Conservation (phyloP, 2,797 vertebrate genomes). For the Triplophysa bombifrons region DNA sequence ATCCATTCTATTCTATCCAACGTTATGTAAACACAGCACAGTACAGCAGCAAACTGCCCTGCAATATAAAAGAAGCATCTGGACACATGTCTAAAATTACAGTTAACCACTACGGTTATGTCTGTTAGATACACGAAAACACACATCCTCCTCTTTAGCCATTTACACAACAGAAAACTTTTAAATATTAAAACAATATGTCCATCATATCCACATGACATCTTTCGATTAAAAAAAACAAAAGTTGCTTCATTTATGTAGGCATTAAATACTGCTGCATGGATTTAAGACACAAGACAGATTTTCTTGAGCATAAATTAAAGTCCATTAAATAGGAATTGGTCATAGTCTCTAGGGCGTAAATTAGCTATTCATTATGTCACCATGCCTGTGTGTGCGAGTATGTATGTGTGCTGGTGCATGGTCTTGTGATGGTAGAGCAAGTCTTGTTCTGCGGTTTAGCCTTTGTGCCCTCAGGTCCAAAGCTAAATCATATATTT, state of each 20-base stretch:
- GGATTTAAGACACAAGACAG: not conserved
- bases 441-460: conserved; percentile 27
- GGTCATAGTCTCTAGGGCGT: not conserved
- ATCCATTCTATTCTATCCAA: conserved; percentile 53
- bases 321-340: not conserved
- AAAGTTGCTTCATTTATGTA: not conserved
- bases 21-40: conserved; percentile 12
- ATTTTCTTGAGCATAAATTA: not conserved
- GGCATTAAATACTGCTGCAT: not conserved
- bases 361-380: not conserved
- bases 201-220: not conserved
- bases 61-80: not conserved
- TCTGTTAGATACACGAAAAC: not conserved
- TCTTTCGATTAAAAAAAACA: not conserved
- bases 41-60: not conserved
- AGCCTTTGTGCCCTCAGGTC: conserved; percentile 23
- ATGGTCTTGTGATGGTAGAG: conserved; percentile 40
- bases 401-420: not conserved
- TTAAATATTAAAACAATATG: not conserved
- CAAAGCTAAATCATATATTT: not conserved
- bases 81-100: not conserved
- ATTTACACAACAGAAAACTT: not conserved
- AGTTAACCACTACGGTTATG: not conserved
- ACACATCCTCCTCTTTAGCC: not conserved
- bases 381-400: not conserved